Base-by-base conservation (phyloP, 1,140 invertebrate species). In the Cylas formicarius region DNA sequence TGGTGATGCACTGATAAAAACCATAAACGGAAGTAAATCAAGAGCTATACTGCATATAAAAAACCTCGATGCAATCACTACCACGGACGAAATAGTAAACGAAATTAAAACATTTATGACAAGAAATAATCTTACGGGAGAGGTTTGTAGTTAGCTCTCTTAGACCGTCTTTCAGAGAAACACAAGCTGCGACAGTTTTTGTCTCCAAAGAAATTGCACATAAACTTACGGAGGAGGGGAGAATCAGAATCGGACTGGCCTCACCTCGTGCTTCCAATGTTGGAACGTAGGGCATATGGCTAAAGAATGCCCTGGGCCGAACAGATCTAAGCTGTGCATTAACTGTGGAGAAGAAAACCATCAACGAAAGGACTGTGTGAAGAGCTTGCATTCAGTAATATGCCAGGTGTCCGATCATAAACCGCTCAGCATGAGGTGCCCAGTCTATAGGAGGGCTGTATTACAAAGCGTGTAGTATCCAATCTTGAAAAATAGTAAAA, bases 251-350 rank as follows among this genome's bases (percentile, higher is more conserved):
- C 10, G 49, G 49, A 1, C 13, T 40, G 7, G 19, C 24, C 14
- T 51, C 4, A 3, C 9, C 11, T 34, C 23, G n/a, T 51, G 49
- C 26, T 47, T 24, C 20, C 46, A 23, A 35, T 51, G 49, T 20
- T 29, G 37, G 32, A 23, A 27, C 7, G 34, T 27, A 19, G 44
- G 32, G 10, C 49, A 48, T 18, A 9, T 21, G 16, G 37, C 44
- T 1, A 31, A 22, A 7, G 19, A 48, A 8, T 51, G 44, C 32
- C 27, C 14, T n/a, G 49, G 49, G n/a, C 35, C 44, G 9, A 39
- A 51, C 26, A 32, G 44, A 35, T 16, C 11, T 3, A 21, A 21
- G 4, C 16, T 36, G 4, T 51, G 49, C 28, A 17, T 11, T 7
- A 39, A 26, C 27, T 51, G 42, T 24, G 49, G 37, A n/a, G 23